Evolutionary conservation across 64 coral and sea anemone genomes (phyloP).

Genomic region (Pocillopora verrucosa): DNA sequence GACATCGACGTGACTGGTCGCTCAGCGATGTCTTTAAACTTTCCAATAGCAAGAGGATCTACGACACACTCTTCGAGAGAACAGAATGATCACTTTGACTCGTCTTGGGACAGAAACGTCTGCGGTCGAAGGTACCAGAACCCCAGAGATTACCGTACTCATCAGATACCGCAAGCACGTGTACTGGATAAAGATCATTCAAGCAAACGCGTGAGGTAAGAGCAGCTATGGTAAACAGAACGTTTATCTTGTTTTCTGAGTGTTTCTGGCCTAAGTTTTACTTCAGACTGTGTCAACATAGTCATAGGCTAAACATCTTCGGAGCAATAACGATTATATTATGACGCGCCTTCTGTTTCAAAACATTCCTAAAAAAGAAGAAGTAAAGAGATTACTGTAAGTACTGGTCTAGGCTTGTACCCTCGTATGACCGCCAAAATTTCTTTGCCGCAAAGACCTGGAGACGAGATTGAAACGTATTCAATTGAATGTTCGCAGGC

Average conservation of each 20-base stretch:
- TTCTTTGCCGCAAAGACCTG: too few species aligned
- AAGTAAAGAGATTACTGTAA: too few species aligned
- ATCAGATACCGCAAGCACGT: neutral
- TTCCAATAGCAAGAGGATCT: neutral
- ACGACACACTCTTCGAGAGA: neutral
- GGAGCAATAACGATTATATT: too few species aligned
- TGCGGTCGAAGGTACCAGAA: neutral
- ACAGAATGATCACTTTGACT: neutral
- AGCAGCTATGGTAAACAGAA: neutral
- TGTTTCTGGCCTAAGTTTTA: neutral
- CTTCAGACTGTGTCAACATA: too few species aligned
- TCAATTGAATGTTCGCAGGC: neutral
- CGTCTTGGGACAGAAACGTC: neutral
- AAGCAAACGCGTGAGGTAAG: slow-evolving; percentile 20
- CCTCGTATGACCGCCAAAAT: too few species aligned
- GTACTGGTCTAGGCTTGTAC: too few species aligned
- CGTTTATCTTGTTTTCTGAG: neutral
- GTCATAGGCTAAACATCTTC: too few species aligned
- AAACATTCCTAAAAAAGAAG: too few species aligned
- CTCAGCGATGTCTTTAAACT: neutral
- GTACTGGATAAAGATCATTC: neutral
- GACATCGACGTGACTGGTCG: neutral
- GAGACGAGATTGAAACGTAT: neutral
- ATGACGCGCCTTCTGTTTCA: too few species aligned
- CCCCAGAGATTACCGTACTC: neutral